These are phyloP conservation scores for Phainopepla nitens DNA, from an alignment of 2,113 vertebrate species.

Conservation along the genomic window DNA sequence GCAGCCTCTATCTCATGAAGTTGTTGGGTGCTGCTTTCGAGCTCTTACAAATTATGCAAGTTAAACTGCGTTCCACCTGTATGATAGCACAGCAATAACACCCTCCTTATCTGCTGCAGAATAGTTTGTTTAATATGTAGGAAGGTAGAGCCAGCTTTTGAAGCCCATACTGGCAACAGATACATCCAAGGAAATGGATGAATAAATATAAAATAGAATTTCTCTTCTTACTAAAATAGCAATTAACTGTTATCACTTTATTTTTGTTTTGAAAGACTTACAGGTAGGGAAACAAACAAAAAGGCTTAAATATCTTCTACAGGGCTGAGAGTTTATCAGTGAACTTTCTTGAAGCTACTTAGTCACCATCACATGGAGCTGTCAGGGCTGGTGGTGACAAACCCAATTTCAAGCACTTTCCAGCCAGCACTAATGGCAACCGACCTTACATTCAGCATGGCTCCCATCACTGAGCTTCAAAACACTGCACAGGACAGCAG, in stretches of 20 bases:
- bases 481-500: neutral
- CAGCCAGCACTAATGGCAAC: neutral
- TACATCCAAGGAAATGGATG: neutral
- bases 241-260: neutral
- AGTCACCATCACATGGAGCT: neutral
- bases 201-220: neutral
- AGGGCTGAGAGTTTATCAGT: neutral
- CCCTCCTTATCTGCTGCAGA: neutral
- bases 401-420: neutral
- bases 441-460: neutral
- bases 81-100: neutral
- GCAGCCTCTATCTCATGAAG: neutral
- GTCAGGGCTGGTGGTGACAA: neutral
- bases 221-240: neutral
- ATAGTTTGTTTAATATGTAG: neutral
- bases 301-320: neutral
- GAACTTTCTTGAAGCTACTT: neutral
- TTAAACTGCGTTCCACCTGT: neutral
- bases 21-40: neutral
- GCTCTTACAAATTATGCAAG: neutral
- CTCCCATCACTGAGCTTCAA: neutral
- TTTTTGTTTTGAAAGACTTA: neutral
- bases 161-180: neutral
- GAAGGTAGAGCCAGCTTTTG: neutral
- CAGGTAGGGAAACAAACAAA: neutral